Conservation (phyloP, 1,140 invertebrate species). For the Drosophila dunni region DNA sequence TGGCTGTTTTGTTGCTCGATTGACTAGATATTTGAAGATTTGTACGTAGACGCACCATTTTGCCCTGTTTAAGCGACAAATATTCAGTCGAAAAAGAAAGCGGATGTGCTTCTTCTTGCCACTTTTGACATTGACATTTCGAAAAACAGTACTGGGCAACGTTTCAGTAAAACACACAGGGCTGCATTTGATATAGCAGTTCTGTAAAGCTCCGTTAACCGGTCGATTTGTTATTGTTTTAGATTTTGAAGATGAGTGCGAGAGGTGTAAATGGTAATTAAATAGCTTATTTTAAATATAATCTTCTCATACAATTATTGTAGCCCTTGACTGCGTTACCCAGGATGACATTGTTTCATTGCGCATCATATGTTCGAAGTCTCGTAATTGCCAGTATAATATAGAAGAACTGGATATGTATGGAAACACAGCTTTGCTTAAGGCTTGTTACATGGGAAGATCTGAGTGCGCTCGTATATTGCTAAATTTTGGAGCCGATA, state of each 20-base stretch:
- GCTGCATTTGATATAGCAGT: slow-evolving; percentile 5
- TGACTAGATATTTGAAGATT: slow-evolving; percentile 50
- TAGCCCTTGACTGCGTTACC: slow-evolving; percentile 62
- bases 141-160: slow-evolving; percentile 34
- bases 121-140: slow-evolving; percentile 40
- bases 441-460: slow-evolving; percentile 73
- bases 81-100: slow-evolving; percentile 69
- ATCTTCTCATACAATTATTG: not conserved
- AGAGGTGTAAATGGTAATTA: slow-evolving; percentile 59
- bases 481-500: slow-evolving; percentile 59
- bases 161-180: not conserved
- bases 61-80: slow-evolving; percentile 69
- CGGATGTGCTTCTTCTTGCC: slow-evolving; percentile 54
- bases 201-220: slow-evolving; percentile 44
- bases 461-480: slow-evolving; percentile 58
- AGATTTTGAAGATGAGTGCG: slow-evolving; percentile 38
- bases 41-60: slow-evolving; percentile 71
- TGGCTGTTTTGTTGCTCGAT: slow-evolving; percentile 51
- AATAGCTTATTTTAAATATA: not conserved
- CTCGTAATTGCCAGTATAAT: slow-evolving; percentile 39
- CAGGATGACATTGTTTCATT: slow-evolving; percentile 61
- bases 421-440: slow-evolving; percentile 77
- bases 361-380: slow-evolving; percentile 60
- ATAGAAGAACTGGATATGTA: slow-evolving; percentile 70
- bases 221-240: not conserved